Evolutionary conservation across 2,113 vertebrate genomes (phyloP).

Genomic region (Syngnathus typhle): DNA sequence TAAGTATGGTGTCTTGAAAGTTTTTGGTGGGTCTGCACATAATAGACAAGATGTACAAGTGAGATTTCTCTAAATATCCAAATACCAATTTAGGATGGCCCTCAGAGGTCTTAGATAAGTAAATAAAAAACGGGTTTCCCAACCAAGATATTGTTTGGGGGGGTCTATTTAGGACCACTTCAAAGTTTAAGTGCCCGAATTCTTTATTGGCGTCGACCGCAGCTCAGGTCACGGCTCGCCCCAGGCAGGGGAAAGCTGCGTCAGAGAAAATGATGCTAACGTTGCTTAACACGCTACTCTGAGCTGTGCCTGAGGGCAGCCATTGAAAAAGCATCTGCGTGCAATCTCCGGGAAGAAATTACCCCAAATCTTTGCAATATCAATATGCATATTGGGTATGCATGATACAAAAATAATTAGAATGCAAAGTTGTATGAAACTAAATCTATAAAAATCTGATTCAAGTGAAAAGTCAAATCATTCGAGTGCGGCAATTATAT

Average conservation of each 20-base stretch:
- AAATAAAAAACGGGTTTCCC: not conserved
- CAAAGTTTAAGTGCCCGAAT: conserved; percentile 15
- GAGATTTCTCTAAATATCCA: not conserved
- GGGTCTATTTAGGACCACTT: conserved; percentile 1
- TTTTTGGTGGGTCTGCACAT: not conserved
- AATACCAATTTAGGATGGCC: not conserved
- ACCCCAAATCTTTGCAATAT: not conserved
- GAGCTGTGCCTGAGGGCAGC: conserved; percentile 2
- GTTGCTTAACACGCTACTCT: conserved; percentile 30
- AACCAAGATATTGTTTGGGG: conserved; percentile 3
- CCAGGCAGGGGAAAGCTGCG: conserved; percentile 15
- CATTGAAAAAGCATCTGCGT: not conserved
- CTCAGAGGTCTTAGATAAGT: not conserved
- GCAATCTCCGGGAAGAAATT: not conserved
- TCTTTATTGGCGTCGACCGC: not conserved
- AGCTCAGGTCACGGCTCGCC: conserved; percentile 9
- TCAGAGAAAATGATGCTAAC: not conserved
- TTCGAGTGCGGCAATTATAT: too few species aligned
- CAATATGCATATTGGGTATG: not conserved
- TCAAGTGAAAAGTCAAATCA: too few species aligned
- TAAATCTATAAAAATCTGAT: not conserved
- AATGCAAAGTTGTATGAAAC: not conserved
- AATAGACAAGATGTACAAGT: not conserved
- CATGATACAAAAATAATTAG: not conserved
- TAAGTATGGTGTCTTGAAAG: too few species aligned